phyloP scores from a whole-genome alignment of 2,113 vertebrate genomes.

The Sinocyclocheilus maitianheensis region DNA sequence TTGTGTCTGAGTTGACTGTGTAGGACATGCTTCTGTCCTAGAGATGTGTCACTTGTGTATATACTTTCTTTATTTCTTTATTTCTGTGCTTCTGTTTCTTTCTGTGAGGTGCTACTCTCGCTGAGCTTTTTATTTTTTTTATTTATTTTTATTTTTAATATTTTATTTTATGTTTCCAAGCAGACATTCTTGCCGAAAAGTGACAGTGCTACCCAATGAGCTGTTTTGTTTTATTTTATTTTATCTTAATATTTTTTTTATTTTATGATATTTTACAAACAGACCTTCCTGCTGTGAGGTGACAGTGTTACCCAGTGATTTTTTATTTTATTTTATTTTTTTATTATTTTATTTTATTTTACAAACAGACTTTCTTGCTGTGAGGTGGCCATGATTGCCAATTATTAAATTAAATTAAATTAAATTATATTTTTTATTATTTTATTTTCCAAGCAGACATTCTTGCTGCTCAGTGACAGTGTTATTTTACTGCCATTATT shows the following conservation, averaged over 20 bases:
- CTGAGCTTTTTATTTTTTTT: not conserved
- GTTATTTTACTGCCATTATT: not conserved
- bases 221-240: not conserved
- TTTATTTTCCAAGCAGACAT: not conserved
- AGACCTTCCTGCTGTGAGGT: not conserved
- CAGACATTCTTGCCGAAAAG: too few species aligned
- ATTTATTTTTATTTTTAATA: too few species aligned
- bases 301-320: too few species aligned
- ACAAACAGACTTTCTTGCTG: too few species aligned
- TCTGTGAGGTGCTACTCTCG: not conserved
- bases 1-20: too few species aligned
- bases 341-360: not conserved
- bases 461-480: too few species aligned
- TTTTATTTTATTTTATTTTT: not conserved
- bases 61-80: not conserved
- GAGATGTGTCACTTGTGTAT: not conserved
- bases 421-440: too few species aligned
- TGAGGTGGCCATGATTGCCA: not conserved
- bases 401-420: not conserved
- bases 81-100: not conserved
- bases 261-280: not conserved
- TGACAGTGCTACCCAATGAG: not conserved
- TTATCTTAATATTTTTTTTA: not conserved
- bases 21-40: too few species aligned
- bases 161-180: too few species aligned